Evolutionary conservation across 2,113 vertebrate species (phyloP), one percentile per base, ranked within the genome.

Genomic region (Anolis sagrei): DNA sequence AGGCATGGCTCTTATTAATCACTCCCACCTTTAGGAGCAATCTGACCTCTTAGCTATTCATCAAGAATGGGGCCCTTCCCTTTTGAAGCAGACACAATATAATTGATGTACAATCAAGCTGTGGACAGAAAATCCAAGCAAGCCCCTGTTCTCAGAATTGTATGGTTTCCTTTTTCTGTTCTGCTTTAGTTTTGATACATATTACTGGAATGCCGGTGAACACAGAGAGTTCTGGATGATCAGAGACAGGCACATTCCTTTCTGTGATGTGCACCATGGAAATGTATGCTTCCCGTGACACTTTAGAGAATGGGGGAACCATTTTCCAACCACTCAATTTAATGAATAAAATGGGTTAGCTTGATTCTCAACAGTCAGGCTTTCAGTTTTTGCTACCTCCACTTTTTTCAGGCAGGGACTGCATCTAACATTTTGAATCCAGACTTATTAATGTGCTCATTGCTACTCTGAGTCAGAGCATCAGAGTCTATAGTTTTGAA

Each of bases 1-100:
- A 96, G 97, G 95, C 94, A 95, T 94, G 94, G 94, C 96, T 89
- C 93, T 96, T 98, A 97, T 98, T 97, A 98, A 98, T 98, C 96
- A 98, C 95, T 96, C 96, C 96, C 93, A 97, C 94, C 94, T 97
- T 97, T 97, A 96, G 97, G 97, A 98, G 97, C 94, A 95, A 97
- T 97, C 95, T 97, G 95, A 96, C 95, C 94, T 97, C 70, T 96
- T 93, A 97, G 95, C 95, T 94, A 95, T 97, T 97, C 92, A 96
- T 98, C 95, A 97, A 91, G 91, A 96, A 93, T 95, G 82, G 94
- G 94, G 95, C 95, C 93, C 93, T 95, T 95, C 93, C 86, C 92
- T 79, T 87, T 93, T 91, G 94, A 95, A 96, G 95, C 1, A 92
- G 92, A 86, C 69, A 68, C 75, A 93, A 86, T 70, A 84, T 91